Percentiles rank a stretch among this genome's conserved stretches.
phyloP scores from a whole-genome alignment of 2,113 vertebrate genomes.

The Corvus cornix region DNA sequence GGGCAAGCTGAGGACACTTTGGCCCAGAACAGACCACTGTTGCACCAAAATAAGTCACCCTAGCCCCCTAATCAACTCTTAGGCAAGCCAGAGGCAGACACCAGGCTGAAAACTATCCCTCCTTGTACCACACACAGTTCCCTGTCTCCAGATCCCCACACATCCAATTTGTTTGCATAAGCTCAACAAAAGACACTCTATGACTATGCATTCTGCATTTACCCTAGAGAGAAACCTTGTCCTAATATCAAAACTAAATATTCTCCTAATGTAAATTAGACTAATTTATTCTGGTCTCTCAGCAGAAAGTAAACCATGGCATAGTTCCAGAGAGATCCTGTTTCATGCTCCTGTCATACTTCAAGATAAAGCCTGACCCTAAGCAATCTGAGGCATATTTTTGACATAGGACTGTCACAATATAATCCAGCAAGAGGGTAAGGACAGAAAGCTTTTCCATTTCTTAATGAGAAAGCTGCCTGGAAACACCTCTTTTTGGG shows the following conservation, averaged over 20 bases:
- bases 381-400: background rate
- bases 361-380: background rate
- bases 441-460: background rate
- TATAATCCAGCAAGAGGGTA: background rate
- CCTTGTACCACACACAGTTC: rapidly evolving
- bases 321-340: background rate
- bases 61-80: background rate
- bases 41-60: background rate
- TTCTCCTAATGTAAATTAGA: background rate
- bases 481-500: background rate
- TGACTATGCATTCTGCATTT: background rate
- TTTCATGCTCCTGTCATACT: background rate
- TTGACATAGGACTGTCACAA: background rate
- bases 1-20: background rate
- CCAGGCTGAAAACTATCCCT: background rate
- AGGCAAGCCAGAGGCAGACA: background rate
- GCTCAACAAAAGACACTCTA: background rate
- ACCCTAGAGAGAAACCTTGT: background rate
- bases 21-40: background rate
- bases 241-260: background rate
- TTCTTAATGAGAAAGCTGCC: background rate
- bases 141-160: background rate
- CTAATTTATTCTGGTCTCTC: background rate
- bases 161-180: background rate
- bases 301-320: background rate